Conservation (phyloP, 2,888 invertebrate species). For the Melinopterus prodromus region DNA sequence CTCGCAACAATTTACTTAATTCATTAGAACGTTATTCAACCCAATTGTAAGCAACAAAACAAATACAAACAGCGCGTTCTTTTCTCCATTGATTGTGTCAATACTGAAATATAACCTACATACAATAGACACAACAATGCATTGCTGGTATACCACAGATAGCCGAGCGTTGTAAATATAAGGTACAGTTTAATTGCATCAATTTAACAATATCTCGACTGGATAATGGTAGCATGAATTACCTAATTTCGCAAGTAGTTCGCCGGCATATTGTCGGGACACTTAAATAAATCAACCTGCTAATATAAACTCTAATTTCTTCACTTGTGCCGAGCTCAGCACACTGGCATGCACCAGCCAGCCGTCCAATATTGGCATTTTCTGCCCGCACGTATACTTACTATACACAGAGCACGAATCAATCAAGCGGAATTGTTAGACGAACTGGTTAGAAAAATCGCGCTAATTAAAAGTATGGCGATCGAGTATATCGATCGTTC, state of each 20-base stretch:
- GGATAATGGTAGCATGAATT: constrained; percentile 24
- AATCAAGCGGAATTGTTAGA: background rate
- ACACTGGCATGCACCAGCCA: constrained; percentile 11
- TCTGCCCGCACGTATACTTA: background rate
- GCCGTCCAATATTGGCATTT: background rate
- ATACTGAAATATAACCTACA: background rate
- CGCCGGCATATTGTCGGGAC: constrained; percentile 25
- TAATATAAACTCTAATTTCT: constrained; percentile 35
- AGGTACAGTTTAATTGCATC: constrained; percentile 23
- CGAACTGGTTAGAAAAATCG: background rate
- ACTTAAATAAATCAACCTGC: constrained; percentile 37
- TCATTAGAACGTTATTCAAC: background rate
- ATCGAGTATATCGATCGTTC: constrained; percentile 9
- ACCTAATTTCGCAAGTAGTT: constrained; percentile 1
- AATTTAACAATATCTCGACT: constrained; percentile 28
- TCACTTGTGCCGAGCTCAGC: constrained; percentile 16
- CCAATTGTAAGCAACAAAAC: background rate
- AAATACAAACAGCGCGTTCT: background rate
- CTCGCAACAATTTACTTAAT: no score
- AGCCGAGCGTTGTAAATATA: background rate
- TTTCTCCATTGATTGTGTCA: background rate
- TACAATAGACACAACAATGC: background rate
- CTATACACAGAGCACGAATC: background rate
- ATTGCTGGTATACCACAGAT: background rate
- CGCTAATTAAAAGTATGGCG: background rate